Base-by-base conservation (phyloP, 2,888 invertebrate genomes). In the Lamellibrachia satsuma region DNA sequence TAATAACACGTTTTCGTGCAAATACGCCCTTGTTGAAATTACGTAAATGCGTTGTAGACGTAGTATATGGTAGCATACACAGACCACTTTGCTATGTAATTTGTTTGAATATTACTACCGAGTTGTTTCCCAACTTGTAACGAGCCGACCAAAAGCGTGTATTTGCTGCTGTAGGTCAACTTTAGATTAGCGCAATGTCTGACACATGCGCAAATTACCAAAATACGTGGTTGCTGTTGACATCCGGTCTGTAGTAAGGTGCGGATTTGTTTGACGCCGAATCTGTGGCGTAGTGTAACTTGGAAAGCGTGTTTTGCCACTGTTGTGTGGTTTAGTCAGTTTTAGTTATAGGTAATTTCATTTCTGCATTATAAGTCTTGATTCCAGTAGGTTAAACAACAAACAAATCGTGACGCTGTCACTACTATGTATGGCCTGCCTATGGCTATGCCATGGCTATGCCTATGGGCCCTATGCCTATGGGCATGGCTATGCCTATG, bases 171-270 rank as follows among this genome's bases (percentile, higher is more conserved):
- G 75, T 6, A 39, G 39, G 39, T 39, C 39, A 39, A 11, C 75
- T 75, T 75, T 22, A 75, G 75, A 75, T 75, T 75, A 75, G 75
- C 75, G 75, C 22, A 11, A 75, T 22, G 75, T 15, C 22, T 75
- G 22, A n/a, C 22, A 75, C 75, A 75, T 75, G 75, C 75, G 75
- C 75, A 75, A 75, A 75, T 75, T 75, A 22, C 0, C n/a, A 75
- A 75, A 75, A 75, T 75, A 75, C 75, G 75, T 75, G 75, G 75
- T 75, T 75, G 75, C 75, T 75, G 75, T 75, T 75, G 75, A 75
- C 75, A 75, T 75, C 75, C 75, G 75, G 75, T 75, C 22, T 75
- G 22, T 75, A 75, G 75, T 75, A 6, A 39, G 11, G 75, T 75
- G 75, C 22, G 75, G 75, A 75, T 22, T 55, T 75, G 75, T 75